Percentiles rank a stretch among this genome's conserved stretches.
Conservation (phyloP, 1,140 invertebrate genomes). For the Muscidifurax raptorellus region DNA sequence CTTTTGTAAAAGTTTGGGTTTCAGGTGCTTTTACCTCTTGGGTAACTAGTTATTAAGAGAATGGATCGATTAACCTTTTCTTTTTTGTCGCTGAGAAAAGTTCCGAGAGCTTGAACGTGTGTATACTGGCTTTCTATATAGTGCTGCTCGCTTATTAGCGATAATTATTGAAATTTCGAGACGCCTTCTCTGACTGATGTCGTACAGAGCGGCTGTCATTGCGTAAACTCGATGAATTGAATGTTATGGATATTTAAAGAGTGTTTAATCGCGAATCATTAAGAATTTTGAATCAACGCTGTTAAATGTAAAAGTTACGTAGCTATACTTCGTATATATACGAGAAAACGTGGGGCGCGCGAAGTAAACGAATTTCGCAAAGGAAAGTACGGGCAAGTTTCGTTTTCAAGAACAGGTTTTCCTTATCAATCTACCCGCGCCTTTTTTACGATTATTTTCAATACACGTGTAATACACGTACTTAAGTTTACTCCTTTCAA, state of each 20-base stretch:
- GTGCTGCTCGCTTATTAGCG: conserved; percentile 12
- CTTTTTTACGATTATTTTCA: background rate
- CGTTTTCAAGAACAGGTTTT: background rate
- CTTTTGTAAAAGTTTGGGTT: conserved; percentile 24
- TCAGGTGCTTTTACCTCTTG: background rate
- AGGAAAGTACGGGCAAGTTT: background rate
- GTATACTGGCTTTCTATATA: conserved; percentile 17
- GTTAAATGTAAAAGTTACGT: no score
- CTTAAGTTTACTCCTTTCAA: background rate
- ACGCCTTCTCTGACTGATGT: background rate
- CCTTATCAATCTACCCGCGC: background rate
- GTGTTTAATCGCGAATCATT: background rate
- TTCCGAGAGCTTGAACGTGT: background rate
- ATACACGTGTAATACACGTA: background rate
- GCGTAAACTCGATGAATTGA: background rate
- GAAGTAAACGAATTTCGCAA: no score
- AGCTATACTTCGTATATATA: no score
- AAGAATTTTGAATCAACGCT: background rate
- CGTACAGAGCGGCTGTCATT: background rate
- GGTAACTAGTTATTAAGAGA: conserved; percentile 34
- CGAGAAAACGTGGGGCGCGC: no score
- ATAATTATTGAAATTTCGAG: conserved; percentile 14
- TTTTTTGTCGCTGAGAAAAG: conserved; percentile 5
- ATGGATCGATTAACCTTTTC: conserved; percentile 33
- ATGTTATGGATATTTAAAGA: background rate